Evolutionary conservation across 2,113 vertebrate genomes (phyloP), one percentile per base, ranked within the genome.

Genomic region (Pavo muticus): DNA sequence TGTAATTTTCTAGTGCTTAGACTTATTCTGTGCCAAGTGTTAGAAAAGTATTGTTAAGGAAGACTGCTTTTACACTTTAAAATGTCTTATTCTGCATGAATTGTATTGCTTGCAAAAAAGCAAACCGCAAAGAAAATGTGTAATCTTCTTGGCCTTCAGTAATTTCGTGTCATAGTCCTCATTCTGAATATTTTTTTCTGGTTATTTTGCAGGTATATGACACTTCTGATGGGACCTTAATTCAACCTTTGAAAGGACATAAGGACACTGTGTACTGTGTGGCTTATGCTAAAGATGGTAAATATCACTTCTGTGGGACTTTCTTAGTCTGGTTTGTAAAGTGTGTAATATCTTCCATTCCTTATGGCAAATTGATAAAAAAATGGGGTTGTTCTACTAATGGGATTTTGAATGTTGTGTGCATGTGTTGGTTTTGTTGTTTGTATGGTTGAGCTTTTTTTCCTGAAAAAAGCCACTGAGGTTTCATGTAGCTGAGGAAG

Each of bases 261-360:
- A 99, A 99, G 94, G 99, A 99, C 89, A 99, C 98, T 0, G 99
- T 99, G 3, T 99, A 99, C 94, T 99, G 99, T 76, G 99, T 99
- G 87, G 99, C 99, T 5, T 99, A 99, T 39, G 99, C 99, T 32
- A 99, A 98, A 97, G 99, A 99, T 97, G 99, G 99, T 99, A 98
- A 96, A 88, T 82, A 24, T 21, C 39, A 13, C 30, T 23, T 37
- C 15, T 75, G 2, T 54, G 45, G 63, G 39, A 20, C 29, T 10
- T 9, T 30, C 24, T 17, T 47, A 15, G 24, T 24, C 59, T 72
- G 32, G 2, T 40, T 23, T 45, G 27, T 44, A 1, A 40, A 47
- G 48, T 39, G 32, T 24, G 1, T 10, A 35, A 8, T 24, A 1
- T 40, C 47, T 77, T 16, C 32, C 2, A 0, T 20, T 48, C 65